A percentile compares a stretch with the other conserved stretches of the same genome.
These are phyloP conservation scores for Craniophora ligustri DNA, from an alignment of 2,888 invertebrate species.

Conservation along the genomic window DNA sequence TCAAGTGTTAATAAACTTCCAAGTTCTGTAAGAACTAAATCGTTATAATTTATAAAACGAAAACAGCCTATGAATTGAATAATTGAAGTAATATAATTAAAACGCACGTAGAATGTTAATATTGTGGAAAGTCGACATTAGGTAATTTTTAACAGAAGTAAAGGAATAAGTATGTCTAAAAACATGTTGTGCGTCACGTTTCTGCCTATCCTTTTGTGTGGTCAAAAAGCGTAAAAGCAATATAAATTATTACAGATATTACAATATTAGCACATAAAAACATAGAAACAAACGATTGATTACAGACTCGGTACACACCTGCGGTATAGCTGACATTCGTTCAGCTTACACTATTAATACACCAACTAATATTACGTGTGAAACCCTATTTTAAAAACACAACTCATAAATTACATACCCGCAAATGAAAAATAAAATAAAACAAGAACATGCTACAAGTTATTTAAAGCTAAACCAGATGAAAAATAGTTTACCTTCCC, in stretches of 20 bases:
- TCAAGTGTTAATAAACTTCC: too few relatives aligned
- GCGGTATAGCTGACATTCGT: conserved; percentile 37
- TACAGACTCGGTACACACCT: conserved; percentile 33
- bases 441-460: conserved; percentile 57
- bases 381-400: conserved; percentile 43
- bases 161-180: too few relatives aligned
- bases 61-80: too few relatives aligned
- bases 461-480: conserved; percentile 80
- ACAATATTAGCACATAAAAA: conserved; percentile 45
- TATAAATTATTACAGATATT: conserved; percentile 33
- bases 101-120: too few relatives aligned
- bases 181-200: not conserved
- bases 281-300: conserved; percentile 33
- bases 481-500: conserved; percentile 78
- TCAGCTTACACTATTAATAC: conserved; percentile 35
- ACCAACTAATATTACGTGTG: conserved; percentile 32
- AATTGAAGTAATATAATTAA: too few relatives aligned
- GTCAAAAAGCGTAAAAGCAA: conserved; percentile 7
- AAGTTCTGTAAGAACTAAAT: too few relatives aligned
- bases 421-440: conserved; percentile 47
- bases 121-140: too few relatives aligned
- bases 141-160: too few relatives aligned
- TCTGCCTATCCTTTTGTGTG: not conserved
- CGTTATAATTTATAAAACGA: too few relatives aligned
- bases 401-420: conserved; percentile 31